These are phyloP conservation scores for Zosterops japonicus DNA, from an alignment of 2,113 vertebrate species.

Conservation along the genomic window DNA sequence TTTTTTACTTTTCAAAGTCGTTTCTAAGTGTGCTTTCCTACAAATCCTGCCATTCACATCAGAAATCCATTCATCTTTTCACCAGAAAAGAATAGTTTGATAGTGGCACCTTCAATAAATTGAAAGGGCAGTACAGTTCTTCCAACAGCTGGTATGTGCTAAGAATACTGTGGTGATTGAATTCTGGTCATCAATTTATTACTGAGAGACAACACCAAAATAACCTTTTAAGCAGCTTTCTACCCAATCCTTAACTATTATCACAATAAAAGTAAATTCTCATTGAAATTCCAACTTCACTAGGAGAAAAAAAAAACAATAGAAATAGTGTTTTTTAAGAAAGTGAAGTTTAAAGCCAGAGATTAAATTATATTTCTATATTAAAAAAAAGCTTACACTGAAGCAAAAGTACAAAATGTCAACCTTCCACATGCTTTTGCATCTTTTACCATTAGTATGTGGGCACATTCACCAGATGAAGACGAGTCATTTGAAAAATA, in stretches of 20 bases:
- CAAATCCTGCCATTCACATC: background rate
- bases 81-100: background rate
- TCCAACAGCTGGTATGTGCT: background rate
- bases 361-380: background rate
- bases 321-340: background rate
- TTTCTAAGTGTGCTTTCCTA: background rate
- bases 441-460: background rate
- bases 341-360: background rate
- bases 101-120: background rate
- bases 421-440: background rate
- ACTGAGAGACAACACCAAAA: background rate
- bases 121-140: background rate
- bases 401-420: background rate
- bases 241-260: background rate
- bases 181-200: background rate
- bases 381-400: background rate
- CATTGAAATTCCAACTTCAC: background rate
- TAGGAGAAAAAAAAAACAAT: accelerated
- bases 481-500: background rate
- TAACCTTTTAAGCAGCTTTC: background rate
- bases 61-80: background rate
- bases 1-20: background rate
- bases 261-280: background rate
- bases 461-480: background rate
- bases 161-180: background rate